Percentiles rank a stretch among this genome's conserved stretches.
Evolutionary conservation across 2,888 invertebrate species (phyloP).

Genomic region (Hyles lineata): DNA sequence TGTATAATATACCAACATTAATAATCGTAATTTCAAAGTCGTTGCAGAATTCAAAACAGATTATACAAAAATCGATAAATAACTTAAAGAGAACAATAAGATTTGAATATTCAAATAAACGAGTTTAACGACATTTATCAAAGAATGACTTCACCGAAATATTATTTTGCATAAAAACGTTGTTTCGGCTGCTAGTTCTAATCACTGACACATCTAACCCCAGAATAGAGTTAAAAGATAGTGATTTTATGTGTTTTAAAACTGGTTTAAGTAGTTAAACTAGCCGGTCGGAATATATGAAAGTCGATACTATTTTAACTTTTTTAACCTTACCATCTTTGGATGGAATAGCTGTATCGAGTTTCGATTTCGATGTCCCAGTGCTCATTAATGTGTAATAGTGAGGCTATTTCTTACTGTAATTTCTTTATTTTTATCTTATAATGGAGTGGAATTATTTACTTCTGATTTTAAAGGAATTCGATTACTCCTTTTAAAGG

Average conservation of each 20-base stretch:
- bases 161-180: slow-evolving; percentile 60
- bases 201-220: slow-evolving; percentile 32
- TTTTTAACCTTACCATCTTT: slow-evolving; percentile 15
- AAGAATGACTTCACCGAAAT: slow-evolving; percentile 52
- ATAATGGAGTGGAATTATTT: not conserved
- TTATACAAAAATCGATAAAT: slow-evolving; percentile 14
- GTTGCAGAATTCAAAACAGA: not conserved
- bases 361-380: slow-evolving; percentile 15
- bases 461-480: not conserved
- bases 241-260: slow-evolving; percentile 24
- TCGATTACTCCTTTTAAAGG: not conserved
- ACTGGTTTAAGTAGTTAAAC: slow-evolving; percentile 25
- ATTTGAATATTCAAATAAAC: slow-evolving; percentile 40
- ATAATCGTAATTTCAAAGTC: not conserved
- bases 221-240: slow-evolving; percentile 11
- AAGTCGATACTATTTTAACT: slow-evolving; percentile 25
- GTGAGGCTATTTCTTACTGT: slow-evolving; percentile 4
- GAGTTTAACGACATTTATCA: slow-evolving; percentile 46
- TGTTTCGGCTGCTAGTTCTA: slow-evolving; percentile 45
- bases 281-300: slow-evolving; percentile 20
- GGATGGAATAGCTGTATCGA: slow-evolving; percentile 14
- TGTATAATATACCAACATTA: not conserved
- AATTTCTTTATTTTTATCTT: slow-evolving; percentile 20
- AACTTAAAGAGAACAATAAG: slow-evolving; percentile 1
- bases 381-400: slow-evolving; percentile 16